phyloP scores from a whole-genome alignment of 2,113 vertebrate species.

The Sapajus apella region DNA sequence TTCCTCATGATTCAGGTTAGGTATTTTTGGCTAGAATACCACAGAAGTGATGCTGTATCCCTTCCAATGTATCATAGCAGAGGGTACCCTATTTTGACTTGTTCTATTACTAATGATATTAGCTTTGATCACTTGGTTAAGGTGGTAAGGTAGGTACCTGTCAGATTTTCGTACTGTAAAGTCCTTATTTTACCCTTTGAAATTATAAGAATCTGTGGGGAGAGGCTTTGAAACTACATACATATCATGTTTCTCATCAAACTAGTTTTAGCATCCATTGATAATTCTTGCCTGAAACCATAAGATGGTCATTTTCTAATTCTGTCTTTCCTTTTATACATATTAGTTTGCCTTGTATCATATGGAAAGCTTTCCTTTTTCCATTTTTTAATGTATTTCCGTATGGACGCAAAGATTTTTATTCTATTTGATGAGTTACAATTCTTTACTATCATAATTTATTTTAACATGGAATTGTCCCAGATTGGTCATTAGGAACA shows the following conservation, averaged over 20 bases:
- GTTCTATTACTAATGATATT: background rate
- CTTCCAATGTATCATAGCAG: background rate
- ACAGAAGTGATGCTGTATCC: background rate
- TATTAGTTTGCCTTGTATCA: background rate
- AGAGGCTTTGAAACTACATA: background rate
- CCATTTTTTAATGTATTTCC: background rate
- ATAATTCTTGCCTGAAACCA: constrained; percentile 10
- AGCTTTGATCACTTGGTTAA: background rate
- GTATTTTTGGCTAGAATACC: background rate
- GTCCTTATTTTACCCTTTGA: background rate
- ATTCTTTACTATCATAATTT: background rate
- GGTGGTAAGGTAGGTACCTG: background rate
- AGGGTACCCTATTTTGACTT: background rate
- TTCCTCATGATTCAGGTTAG: background rate
- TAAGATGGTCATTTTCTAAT: background rate
- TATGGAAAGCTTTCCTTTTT: background rate
- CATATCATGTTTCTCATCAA: background rate
- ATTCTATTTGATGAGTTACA: background rate
- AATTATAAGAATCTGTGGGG: background rate
- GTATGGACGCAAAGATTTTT: background rate
- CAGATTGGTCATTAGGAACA: background rate
- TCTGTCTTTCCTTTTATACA: background rate
- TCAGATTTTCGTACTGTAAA: background rate
- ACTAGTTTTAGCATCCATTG: background rate
- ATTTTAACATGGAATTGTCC: background rate